Base-by-base conservation (phyloP, 2,888 invertebrate species). In the Diarsia rubi region DNA sequence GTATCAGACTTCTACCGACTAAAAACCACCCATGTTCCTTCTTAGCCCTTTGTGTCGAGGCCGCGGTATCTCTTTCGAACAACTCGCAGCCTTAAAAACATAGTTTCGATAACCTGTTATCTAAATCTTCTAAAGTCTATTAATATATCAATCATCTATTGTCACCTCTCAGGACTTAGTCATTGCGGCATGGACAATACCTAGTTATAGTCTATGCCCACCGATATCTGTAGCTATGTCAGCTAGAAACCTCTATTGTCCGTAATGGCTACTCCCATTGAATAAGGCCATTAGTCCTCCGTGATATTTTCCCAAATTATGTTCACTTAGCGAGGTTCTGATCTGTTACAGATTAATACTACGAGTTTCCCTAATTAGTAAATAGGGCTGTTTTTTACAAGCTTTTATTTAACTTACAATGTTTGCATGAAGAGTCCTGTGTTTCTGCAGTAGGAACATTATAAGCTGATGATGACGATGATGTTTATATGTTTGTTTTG, bases 271-370 rank as follows among this genome's bases (percentile, higher is more conserved):
- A 67, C 79, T 60, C 44, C 59, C 27, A 71, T 75, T 68, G 47
- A 81, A 80, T 71, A 67, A 49, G 47, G 19, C 59, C 64, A 80
- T 81, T 80, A 68, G 64, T 75, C 59, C 67, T 80, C 1, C 45
- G 63, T 59, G 59, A 69, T 69, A 74, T 79, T 75, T 47, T 69
- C 45, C 27, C 54, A 68, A 60, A 80, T 71, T 70, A 68, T 52
- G 52, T 31, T 45, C 52, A 67, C 59, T 75, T 57, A 54, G 44
- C 14, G 0, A 52, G 21, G 14, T 67, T 80, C 47, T 44, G 63
- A 59, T 75, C 31, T 27, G 27, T 59, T 16, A 49, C 27, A 42
- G 44, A 63, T 66, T 60, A 19, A 67, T 57, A 27, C 57, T 19
- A 31, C 9, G 27, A 3, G 3, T 59, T 59, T 31, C 2, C 27